These are phyloP conservation scores for Solea solea DNA, from an alignment of 2,113 vertebrate genomes.

Conservation along the genomic window DNA sequence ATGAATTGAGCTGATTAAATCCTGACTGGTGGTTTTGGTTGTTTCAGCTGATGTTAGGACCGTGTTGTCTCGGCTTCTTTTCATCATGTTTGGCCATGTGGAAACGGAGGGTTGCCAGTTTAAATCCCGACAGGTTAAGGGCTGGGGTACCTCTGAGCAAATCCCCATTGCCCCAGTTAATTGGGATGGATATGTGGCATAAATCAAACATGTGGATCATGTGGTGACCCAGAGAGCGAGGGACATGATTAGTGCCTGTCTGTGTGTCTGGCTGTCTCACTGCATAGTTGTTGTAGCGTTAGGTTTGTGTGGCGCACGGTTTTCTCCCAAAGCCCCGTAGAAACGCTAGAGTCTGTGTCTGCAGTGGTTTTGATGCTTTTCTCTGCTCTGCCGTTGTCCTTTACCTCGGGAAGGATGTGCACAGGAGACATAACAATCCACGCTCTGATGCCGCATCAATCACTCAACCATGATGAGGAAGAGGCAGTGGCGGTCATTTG, in stretches of 20 bases:
- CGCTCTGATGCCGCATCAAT: conserved; percentile 21
- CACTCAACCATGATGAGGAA: conserved; percentile 12
- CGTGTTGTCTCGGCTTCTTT: too few relatives aligned
- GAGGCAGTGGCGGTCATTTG: conserved; percentile 8
- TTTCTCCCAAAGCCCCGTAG: conserved; percentile 19
- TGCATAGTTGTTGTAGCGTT: background rate
- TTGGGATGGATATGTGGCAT: too few relatives aligned
- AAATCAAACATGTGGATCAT: too few relatives aligned
- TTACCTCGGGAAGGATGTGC: conserved; percentile 31
- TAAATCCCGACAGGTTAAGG: too few relatives aligned
- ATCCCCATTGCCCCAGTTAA: too few relatives aligned
- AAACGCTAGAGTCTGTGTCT: background rate
- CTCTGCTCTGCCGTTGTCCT: conserved; percentile 9
- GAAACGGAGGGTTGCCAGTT: too few relatives aligned
- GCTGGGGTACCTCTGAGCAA: too few relatives aligned
- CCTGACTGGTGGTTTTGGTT: too few relatives aligned
- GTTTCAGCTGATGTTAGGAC: too few relatives aligned
- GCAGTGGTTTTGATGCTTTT: conserved; percentile 30
- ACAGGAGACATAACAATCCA: conserved; percentile 14
- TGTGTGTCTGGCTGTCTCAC: conserved; percentile 10
- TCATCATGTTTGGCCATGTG: too few relatives aligned
- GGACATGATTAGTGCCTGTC: background rate
- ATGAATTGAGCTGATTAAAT: too few relatives aligned
- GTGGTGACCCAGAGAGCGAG: too few relatives aligned
- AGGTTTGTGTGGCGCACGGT: conserved; percentile 34